Evolutionary conservation across 2,888 invertebrate species (phyloP), one percentile per base, ranked within the genome.

Genomic region (Mythimna impura): DNA sequence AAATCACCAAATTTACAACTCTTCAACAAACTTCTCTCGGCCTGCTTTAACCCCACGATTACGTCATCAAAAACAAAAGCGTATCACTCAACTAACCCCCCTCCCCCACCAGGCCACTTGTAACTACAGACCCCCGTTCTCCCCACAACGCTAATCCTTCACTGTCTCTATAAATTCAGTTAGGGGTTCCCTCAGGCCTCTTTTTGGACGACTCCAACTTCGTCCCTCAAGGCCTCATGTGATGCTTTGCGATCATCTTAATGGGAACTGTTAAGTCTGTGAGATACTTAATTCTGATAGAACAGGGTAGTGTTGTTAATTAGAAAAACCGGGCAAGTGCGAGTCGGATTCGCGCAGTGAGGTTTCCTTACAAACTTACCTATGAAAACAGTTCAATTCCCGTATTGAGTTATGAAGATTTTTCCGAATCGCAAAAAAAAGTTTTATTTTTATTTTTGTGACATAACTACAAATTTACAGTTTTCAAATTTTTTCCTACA

Each of bases 91-190:
- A 66, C 61, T 40, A 30, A 43, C 43, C 43, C 14, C 64, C 43
- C 12, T 12, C 64, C 20, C 20, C 50, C 50, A 47, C 17, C 50
- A 20, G 43, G 43, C 47, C 61, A n/a, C 60, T 50, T 52, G 10
- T 55, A 57, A 34, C 58, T 54, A 65, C 14, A 34, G 22, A n/a
- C 30, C 30, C 43, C 22, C 6, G 8, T 0, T 30, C 20, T 12
- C 68, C 69, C 34, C 5, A 12, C 20, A 40, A 40, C 17, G 12
- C 61, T 76, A 74, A 84, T 82, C 68, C 69, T 75, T 83, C 83
- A 75, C 68, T 79, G 80, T 79, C 73, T 54, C 43, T 71, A 57
- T 65, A 67, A 69, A 83, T 82, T 79, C 36, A 65, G 74, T 82
- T 82, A 82, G 50, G 14, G 55, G 70, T 74, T 76, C 78, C 69